Evolutionary conservation across 2,888 invertebrate genomes (phyloP).

Genomic region (Aplocera efformata): DNA sequence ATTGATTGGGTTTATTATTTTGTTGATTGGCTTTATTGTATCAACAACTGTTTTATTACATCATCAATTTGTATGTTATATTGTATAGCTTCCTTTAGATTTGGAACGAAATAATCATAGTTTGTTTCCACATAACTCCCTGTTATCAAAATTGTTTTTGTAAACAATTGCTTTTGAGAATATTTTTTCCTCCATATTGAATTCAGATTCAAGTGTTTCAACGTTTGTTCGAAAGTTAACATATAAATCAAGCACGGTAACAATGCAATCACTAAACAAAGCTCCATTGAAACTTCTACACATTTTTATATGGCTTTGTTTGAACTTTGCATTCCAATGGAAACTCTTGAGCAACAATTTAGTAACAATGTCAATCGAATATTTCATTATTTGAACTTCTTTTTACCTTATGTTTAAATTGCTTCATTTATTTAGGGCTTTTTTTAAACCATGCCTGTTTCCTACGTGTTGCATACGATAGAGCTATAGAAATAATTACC

Average conservation of each 20-base stretch:
- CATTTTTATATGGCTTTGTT: constrained; percentile 48
- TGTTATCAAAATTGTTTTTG: too few relatives aligned
- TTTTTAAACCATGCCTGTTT: too few relatives aligned
- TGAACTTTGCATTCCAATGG: constrained; percentile 52
- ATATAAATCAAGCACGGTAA: constrained; percentile 35
- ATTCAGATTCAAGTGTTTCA: too few relatives aligned
- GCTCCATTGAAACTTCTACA: constrained; percentile 30
- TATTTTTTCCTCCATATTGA: too few relatives aligned
- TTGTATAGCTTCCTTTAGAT: neutral
- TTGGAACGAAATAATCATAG: neutral
- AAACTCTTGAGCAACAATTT: constrained; percentile 38
- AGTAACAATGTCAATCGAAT: constrained; percentile 34
- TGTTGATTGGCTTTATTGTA: constrained; percentile 42
- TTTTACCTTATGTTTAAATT: too few relatives aligned
- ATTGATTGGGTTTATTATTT: constrained; percentile 48
- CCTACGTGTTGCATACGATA: too few relatives aligned
- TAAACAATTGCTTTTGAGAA: too few relatives aligned
- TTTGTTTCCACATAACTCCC: too few relatives aligned
- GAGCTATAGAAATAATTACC: too few relatives aligned
- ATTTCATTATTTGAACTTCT: too few relatives aligned
- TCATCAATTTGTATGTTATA: constrained; percentile 9
- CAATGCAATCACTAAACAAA: constrained; percentile 28
- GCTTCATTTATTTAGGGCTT: too few relatives aligned
- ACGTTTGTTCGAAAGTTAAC: constrained; percentile 30
- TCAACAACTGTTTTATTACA: constrained; percentile 20